phyloP scores from a whole-genome alignment of 2,113 vertebrate genomes.

The Vidua macroura region DNA sequence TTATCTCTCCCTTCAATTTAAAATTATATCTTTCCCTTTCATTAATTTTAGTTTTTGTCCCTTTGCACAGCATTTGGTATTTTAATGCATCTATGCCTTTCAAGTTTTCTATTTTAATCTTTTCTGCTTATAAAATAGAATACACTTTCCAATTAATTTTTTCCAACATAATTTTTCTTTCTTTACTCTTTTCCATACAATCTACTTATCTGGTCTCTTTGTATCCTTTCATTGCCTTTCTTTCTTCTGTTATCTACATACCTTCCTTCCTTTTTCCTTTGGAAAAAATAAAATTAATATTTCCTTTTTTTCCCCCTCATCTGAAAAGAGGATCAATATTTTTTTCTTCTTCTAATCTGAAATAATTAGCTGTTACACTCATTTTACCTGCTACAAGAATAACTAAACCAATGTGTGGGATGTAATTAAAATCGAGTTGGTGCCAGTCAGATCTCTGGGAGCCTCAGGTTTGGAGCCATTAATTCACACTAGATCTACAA shows the following conservation, averaged over 20 bases:
- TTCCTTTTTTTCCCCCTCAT: fast-evolving
- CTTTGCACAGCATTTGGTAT: neutral
- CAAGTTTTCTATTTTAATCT: neutral
- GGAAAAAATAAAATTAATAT: neutral
- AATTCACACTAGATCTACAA: constrained; percentile 9
- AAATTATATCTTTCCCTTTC: neutral
- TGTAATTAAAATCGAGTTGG: constrained; percentile 29
- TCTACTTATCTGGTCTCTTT: neutral
- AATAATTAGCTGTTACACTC: neutral
- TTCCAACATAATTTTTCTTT: neutral
- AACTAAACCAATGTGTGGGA: neutral
- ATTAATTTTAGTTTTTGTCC: neutral
- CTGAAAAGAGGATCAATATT: neutral
- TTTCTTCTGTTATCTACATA: neutral
- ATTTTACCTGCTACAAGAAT: neutral
- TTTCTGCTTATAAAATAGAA: neutral
- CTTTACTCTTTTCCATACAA: neutral
- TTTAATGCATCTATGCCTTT: neutral
- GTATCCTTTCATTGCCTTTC: neutral
- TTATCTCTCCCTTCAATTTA: neutral
- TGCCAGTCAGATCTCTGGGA: constrained; percentile 31
- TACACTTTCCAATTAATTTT: neutral
- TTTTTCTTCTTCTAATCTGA: neutral
- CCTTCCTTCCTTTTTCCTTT: neutral
- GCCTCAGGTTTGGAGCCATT: neutral